Conservation (phyloP, 1,140 invertebrate species). For the Lepidostoma basale region DNA sequence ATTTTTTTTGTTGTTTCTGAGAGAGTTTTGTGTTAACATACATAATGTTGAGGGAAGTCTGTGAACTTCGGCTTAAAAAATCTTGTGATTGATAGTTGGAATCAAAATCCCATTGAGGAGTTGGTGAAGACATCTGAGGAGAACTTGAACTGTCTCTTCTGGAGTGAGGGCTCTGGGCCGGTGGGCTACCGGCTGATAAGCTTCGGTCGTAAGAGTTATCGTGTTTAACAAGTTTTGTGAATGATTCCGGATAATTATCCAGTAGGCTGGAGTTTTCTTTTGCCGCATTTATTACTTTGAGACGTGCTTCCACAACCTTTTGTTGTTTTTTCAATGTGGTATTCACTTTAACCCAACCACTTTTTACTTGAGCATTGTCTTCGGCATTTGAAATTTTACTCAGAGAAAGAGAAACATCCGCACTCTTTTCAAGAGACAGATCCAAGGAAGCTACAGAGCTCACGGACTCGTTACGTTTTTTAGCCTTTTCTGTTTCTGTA, state of each 20-base stretch:
- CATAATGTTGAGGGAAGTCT: conserved; percentile 52
- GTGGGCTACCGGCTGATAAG: conserved; percentile 46
- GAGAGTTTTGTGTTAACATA: conserved; percentile 63
- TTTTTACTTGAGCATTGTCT: conserved; percentile 48
- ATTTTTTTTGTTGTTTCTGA: conserved; percentile 67
- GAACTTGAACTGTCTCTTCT: conserved; percentile 26
- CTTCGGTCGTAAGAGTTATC: conserved; percentile 46
- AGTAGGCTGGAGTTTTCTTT: conserved; percentile 54
- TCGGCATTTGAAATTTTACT: conserved; percentile 53
- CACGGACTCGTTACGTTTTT: conserved; percentile 58
- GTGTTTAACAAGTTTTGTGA: conserved; percentile 53
- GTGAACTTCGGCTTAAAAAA: conserved; percentile 46
- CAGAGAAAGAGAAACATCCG: conserved; percentile 55
- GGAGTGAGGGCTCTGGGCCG: conserved; percentile 47
- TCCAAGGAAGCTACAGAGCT: conserved; percentile 57
- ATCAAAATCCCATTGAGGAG: conserved; percentile 34
- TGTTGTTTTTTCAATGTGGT: conserved; percentile 55
- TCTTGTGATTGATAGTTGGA: conserved; percentile 42
- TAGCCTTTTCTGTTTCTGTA: conserved; percentile 56
- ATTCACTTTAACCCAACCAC: conserved; percentile 57
- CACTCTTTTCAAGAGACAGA: conserved; percentile 52
- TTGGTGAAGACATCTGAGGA: conserved; percentile 51
- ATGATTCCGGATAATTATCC: conserved; percentile 51
- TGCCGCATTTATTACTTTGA: conserved; percentile 58
- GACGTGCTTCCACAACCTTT: conserved; percentile 57